Evolutionary conservation across 2,113 vertebrate species (phyloP).

Genomic region (Ursus arctos): DNA sequence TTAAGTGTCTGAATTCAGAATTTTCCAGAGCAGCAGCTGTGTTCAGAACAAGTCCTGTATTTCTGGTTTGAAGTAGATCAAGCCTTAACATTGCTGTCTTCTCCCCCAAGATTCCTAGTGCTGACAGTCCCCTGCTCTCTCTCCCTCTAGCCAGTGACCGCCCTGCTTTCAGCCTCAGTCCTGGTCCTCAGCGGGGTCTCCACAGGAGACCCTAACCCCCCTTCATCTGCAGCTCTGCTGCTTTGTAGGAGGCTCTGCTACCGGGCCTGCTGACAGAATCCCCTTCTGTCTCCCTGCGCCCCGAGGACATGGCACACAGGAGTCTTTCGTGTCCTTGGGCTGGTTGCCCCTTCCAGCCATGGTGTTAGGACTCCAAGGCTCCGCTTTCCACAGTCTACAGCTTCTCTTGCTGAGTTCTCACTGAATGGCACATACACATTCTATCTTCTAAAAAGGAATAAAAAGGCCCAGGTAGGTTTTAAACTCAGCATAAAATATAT

Average conservation of each 20-base stretch:
- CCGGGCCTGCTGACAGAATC: neutral
- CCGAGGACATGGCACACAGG: neutral
- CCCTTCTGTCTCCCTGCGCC: neutral
- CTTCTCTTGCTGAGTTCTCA: rapidly evolving
- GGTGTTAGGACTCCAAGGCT: neutral
- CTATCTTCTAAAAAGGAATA: neutral
- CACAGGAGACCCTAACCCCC: neutral
- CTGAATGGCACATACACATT: rapidly evolving
- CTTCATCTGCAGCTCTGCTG: no score
- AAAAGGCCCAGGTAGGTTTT: neutral
- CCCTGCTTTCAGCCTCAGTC: neutral
- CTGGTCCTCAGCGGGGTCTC: neutral
- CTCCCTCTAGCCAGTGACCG: neutral
- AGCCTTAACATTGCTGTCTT: rapidly evolving
- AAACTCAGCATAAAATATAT: no score
- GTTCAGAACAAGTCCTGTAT: neutral
- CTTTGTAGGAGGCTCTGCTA: neutral
- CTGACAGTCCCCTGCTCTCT: neutral
- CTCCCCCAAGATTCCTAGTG: neutral
- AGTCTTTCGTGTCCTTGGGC: neutral
- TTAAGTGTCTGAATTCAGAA: neutral
- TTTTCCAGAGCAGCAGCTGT: neutral
- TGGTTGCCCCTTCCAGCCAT: no score
- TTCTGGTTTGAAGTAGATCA: neutral
- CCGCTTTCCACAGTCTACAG: rapidly evolving